phyloP scores from a whole-genome alignment of 1,140 invertebrate genomes.

The Zaprionus ornatus region DNA sequence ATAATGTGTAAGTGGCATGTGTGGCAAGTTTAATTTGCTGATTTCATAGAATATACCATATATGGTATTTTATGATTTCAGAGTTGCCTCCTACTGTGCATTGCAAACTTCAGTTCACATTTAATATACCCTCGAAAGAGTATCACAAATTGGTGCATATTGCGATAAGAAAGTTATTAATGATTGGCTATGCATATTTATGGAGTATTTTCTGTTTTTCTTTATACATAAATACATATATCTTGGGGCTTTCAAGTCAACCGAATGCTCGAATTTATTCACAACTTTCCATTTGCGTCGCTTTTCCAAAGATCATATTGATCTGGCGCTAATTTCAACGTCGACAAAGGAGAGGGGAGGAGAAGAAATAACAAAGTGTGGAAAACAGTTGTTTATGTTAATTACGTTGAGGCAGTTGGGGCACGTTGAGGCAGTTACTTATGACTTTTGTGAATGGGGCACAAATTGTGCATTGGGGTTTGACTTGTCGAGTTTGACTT shows the following conservation, averaged over 20 bases:
- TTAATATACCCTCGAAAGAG: neutral
- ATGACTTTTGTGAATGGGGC: conserved; percentile 31
- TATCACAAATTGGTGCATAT: neutral
- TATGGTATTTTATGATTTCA: too few relatives aligned
- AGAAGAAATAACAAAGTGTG: conserved; percentile 32
- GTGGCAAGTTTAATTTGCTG: too few relatives aligned
- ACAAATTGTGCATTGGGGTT: conserved; percentile 40
- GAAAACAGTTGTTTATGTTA: conserved; percentile 74
- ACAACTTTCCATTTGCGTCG: conserved; percentile 62
- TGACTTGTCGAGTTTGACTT: neutral
- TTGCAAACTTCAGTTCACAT: neutral
- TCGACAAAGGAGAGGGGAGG: conserved; percentile 6
- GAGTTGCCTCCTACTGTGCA: neutral
- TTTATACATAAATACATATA: neutral
- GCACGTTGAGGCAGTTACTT: conserved; percentile 40
- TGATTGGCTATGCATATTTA: neutral
- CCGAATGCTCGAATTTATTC: conserved; percentile 11
- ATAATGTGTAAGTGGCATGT: accelerated
- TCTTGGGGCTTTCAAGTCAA: neutral
- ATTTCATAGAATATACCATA: too few relatives aligned
- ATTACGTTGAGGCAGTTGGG: conserved; percentile 45
- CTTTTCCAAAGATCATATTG: conserved; percentile 55
- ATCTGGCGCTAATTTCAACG: conserved; percentile 68
- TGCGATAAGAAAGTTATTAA: neutral
- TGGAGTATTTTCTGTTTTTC: neutral